Conservation (phyloP, 1,140 invertebrate genomes). For the Stenopsyche tienmushanensis region DNA sequence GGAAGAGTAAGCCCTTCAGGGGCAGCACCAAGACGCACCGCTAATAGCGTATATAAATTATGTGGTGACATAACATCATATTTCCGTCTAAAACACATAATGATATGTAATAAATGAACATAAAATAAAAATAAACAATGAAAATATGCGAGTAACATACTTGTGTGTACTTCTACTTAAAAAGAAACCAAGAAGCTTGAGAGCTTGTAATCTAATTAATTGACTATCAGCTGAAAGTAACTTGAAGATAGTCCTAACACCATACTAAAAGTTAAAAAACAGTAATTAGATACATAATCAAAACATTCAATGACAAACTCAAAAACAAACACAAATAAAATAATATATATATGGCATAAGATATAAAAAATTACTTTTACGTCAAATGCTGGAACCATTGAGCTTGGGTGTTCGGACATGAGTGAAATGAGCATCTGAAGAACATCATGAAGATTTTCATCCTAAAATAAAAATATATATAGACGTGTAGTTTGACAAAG, state of each 20-base stretch:
- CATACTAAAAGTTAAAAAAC: constrained; percentile 63
- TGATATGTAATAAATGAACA: constrained; percentile 1
- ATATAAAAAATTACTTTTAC: constrained; percentile 58
- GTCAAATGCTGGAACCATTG: constrained; percentile 98
- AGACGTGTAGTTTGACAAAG: neutral
- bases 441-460: constrained; percentile 98
- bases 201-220: constrained; percentile 89
- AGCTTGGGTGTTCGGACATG: constrained; percentile 97
- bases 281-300: neutral
- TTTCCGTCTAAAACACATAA: constrained; percentile 73
- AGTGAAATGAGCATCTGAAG: constrained; percentile 94
- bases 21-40: constrained; percentile 87
- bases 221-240: constrained; percentile 93
- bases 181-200: constrained; percentile 95
- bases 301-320: neutral
- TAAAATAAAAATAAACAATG: neutral
- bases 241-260: constrained; percentile 95
- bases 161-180: constrained; percentile 93
- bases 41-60: constrained; percentile 95
- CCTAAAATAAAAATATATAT: constrained; percentile 58
- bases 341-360: neutral
- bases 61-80: constrained; percentile 98
- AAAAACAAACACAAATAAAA: neutral
- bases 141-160: constrained; percentile 57
- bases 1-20: constrained; percentile 87